These are phyloP conservation scores for Columbina picui DNA, from an alignment of 2,113 vertebrate species.

Conservation along the genomic window DNA sequence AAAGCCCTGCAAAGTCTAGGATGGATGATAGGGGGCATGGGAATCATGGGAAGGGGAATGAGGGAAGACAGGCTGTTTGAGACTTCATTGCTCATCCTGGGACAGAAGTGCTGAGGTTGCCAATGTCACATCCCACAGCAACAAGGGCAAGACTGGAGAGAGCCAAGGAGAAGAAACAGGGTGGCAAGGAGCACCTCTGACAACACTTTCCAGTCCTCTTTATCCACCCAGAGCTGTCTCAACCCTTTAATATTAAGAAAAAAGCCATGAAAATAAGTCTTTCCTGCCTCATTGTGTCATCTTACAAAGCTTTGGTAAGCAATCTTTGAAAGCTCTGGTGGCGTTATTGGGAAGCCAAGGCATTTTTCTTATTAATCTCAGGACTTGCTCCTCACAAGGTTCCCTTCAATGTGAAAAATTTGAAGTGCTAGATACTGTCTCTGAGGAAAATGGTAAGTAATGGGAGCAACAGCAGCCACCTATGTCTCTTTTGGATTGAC, in stretches of 20 bases:
- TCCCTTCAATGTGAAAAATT: neutral
- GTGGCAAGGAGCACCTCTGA: neutral
- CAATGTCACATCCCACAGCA: neutral
- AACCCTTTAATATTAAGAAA: neutral
- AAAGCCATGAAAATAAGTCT: neutral
- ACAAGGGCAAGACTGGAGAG: neutral
- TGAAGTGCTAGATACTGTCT: neutral
- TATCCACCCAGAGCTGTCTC: neutral
- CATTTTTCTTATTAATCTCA: neutral
- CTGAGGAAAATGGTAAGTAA: neutral
- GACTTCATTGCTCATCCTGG: neutral
- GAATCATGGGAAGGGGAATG: neutral
- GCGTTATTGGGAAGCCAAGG: neutral
- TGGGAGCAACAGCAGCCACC: neutral
- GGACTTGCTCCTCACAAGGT: neutral
- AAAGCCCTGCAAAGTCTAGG: neutral
- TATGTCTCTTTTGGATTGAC: neutral
- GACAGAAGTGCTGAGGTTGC: fast-evolving
- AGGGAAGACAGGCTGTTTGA: neutral
- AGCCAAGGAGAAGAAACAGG: neutral
- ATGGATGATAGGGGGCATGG: fast-evolving
- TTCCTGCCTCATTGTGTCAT: neutral
- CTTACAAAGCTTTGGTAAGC: neutral
- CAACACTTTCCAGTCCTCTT: neutral
- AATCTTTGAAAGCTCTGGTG: neutral